These are phyloP conservation scores for Magallana gigas DNA, from an alignment of 1,140 invertebrate species.

Conservation along the genomic window DNA sequence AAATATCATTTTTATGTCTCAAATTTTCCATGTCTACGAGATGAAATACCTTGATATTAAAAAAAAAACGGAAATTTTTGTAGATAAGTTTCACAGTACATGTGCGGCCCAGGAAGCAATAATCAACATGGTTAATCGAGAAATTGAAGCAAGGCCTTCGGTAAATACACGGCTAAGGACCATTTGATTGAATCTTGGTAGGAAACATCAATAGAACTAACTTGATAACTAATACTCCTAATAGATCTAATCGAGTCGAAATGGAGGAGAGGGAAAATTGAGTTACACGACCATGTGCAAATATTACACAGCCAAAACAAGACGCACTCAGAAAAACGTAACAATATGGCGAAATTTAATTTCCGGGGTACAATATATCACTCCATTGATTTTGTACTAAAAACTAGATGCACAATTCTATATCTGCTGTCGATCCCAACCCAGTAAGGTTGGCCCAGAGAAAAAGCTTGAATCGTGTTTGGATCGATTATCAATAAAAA, in stretches of 20 bases:
- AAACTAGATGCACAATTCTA: not conserved
- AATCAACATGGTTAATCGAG: not conserved
- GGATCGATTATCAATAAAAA: no score
- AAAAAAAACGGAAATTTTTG: not conserved
- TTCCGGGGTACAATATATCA: constrained; percentile 1
- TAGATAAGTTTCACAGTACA: not conserved
- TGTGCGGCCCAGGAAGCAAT: not conserved
- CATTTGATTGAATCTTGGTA: not conserved
- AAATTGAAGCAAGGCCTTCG: constrained; percentile 17
- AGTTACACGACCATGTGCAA: constrained; percentile 18
- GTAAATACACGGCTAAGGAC: not conserved
- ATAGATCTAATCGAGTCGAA: constrained; percentile 28
- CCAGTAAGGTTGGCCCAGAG: no score
- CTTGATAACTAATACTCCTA: constrained; percentile 10
- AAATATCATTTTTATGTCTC: constrained; percentile 17
- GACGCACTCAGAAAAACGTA: not conserved
- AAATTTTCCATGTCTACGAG: constrained; percentile 14
- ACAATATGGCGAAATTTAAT: constrained; percentile 22
- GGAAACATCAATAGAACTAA: not conserved
- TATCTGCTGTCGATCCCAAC: no score
- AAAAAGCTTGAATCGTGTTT: no score
- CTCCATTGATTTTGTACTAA: not conserved
- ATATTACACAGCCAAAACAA: not conserved
- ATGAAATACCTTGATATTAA: constrained; percentile 21
- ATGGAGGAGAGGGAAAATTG: not conserved